Base-by-base conservation (phyloP, 2,888 invertebrate genomes). In the Penaeus monodon region DNA sequence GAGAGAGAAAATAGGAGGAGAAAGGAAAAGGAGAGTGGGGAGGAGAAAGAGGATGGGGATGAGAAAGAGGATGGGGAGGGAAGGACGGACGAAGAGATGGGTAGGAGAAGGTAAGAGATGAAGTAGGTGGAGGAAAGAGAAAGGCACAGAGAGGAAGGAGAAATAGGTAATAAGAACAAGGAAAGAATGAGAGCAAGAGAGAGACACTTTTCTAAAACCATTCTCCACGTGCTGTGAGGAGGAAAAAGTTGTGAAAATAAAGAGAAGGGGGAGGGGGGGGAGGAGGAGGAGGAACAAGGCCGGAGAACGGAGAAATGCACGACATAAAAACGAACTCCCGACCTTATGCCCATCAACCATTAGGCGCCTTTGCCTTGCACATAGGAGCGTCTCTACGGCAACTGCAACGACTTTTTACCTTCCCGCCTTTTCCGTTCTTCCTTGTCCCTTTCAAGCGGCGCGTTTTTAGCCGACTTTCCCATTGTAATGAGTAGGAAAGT, bases 401-500 rank as follows among this genome's bases (percentile, higher is more conserved):
- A 57, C 57, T 57, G 57, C 17, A 57, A 57, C 57, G 57, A 2
- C 57, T 57, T 57, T 57, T 57, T 57, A 57, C 57, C 17, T 57
- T 57, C 57, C 57, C 57, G 57, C 57, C 57, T 57, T 57, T 57
- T 57, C 17, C 57, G 17, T 57, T 12, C 17, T 20, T 57, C 57
- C 57, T 57, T 57, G 57, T 57, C 57, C 77, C 77, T 77, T 77
- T 57, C 57, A 24, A n/a, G 24, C 57, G 17, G 27, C 57, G 27
- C 57, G 57, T 57, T 49, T 77, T 77, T n/a, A 63, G 77, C n/a
- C 57, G 77, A 33, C 27, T 77, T 77, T 77, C 27, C 77, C 57
- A 57, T 49, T 49, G 77, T 77, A 77, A 77, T 77, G 77, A 77
- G 57, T 57, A 29, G 77, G 57, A 24, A 63, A 77, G 77, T 77